These are phyloP conservation scores for Peromyscus aztecus DNA, from an alignment of 2,797 vertebrate species.

Conservation along the genomic window DNA sequence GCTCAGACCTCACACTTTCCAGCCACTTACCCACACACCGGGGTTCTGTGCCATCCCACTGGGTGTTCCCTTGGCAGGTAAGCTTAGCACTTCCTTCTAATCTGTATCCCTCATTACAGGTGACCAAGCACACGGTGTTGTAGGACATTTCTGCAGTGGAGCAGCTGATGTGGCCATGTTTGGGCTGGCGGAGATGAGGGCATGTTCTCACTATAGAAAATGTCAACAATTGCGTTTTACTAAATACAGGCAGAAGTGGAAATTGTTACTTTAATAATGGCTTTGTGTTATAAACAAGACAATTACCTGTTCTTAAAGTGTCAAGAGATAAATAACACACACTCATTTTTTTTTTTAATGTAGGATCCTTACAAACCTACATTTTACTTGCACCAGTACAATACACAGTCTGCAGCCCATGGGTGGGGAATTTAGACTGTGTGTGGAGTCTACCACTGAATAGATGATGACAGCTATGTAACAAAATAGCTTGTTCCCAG, in stretches of 20 bases:
- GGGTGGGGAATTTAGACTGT: neutral
- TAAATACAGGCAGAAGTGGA: conserved; percentile 36
- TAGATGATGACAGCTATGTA: fast-evolving
- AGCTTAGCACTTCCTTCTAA: conserved; percentile 92
- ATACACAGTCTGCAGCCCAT: neutral
- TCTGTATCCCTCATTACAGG: conserved; percentile 93
- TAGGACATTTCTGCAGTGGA: conserved; percentile 88
- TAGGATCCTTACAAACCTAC: neutral
- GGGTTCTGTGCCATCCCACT: conserved; percentile 95
- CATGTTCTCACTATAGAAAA: conserved; percentile 93
- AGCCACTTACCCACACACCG: conserved; percentile 95
- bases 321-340: neutral
- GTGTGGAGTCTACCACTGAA: neutral
- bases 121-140: conserved; percentile 91
- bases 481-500: neutral
- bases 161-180: conserved; percentile 93
- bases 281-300: neutral
- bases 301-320: neutral
- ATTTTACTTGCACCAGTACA: neutral
- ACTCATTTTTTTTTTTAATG: neutral
- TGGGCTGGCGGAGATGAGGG: conserved; percentile 89
- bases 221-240: conserved; percentile 55
- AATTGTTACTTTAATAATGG: conserved; percentile 1
- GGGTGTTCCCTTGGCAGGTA: conserved; percentile 93
- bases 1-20: neutral